Conservation (phyloP, 2,113 vertebrate species). For the Anarhynchus alexandrinus region DNA sequence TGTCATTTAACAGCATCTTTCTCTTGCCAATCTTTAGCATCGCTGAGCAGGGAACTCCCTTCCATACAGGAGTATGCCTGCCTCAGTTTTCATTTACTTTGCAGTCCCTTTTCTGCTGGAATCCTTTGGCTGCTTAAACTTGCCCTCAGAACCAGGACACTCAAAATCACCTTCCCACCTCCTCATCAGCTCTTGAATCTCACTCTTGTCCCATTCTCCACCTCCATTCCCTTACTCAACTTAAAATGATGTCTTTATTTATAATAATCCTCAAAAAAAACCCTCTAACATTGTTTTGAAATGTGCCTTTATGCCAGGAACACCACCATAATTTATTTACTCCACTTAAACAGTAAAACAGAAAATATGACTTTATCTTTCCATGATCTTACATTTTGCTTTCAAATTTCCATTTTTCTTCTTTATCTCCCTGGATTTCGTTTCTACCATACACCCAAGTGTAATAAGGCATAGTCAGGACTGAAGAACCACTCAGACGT, state of each 20-base stretch:
- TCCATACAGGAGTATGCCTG: background rate
- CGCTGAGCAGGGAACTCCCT: background rate
- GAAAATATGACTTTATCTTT: background rate
- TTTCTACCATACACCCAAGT: background rate
- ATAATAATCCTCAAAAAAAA: background rate
- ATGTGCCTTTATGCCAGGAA: background rate
- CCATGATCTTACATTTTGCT: background rate
- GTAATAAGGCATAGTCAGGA: background rate
- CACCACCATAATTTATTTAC: background rate
- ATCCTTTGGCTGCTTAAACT: background rate
- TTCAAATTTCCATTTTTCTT: background rate
- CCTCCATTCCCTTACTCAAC: background rate
- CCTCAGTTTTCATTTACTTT: background rate
- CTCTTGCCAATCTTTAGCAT: background rate
- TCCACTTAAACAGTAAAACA: background rate
- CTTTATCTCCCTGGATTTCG: background rate
- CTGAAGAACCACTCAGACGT: background rate
- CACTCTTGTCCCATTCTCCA: background rate
- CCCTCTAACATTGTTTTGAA: background rate
- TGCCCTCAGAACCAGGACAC: background rate
- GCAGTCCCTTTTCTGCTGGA: background rate
- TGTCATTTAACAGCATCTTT: background rate
- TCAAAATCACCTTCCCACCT: background rate
- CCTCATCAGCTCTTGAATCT: background rate
- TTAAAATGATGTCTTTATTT: background rate